Base-by-base conservation (phyloP, 2,888 invertebrate species). In the Drosophila trichaetosa region DNA sequence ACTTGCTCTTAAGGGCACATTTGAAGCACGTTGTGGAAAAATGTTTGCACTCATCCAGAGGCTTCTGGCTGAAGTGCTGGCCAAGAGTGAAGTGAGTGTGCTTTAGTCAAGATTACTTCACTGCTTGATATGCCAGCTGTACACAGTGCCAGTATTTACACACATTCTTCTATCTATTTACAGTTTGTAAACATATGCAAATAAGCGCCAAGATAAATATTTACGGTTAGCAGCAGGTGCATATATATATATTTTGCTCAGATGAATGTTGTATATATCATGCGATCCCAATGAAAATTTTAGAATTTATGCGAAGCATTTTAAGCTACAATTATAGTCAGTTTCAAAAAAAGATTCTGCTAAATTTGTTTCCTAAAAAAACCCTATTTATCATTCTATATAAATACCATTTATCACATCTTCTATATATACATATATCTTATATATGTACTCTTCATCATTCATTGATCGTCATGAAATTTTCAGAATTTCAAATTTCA, bases 71-170 rank as follows among this genome's bases (percentile, higher is more conserved):
- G 5, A 52, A 69, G 69, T 29, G 70, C 11, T 62, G 33, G 46
- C 56, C 62, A 52, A 69, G 56, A 42, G 40, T 42, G 46, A 40
- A 49, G 69, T 65, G 18, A 65, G 67, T 40, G 60, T 60, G 48
- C 69, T 69, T 58, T 33, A 69, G n/a, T 69, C 53, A 60, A 69
- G 69, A 54, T 38, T 40, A 54, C 69, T 69, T 61, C 27, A 69
- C 61, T 40, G 58, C 68, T 27, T 53, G 70, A 62, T 71, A 71
- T 63, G 58, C 70, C 49, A 68, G 24, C 70, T 69, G 56, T 62
- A 16, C 49, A 33, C 38, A 54, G 21, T 18, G 18, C 36, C n/a
- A 48, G 59, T 69, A 68, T 68, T 69, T 69, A 48, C 69, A 69
- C 48, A 53, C 69, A 69, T 69, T 59, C 46, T 36, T 18, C 58